Percentiles rank a stretch among this genome's conserved stretches.
Conservation (phyloP, 2,888 invertebrate species). For the Hirtodrosophila alboralis region DNA sequence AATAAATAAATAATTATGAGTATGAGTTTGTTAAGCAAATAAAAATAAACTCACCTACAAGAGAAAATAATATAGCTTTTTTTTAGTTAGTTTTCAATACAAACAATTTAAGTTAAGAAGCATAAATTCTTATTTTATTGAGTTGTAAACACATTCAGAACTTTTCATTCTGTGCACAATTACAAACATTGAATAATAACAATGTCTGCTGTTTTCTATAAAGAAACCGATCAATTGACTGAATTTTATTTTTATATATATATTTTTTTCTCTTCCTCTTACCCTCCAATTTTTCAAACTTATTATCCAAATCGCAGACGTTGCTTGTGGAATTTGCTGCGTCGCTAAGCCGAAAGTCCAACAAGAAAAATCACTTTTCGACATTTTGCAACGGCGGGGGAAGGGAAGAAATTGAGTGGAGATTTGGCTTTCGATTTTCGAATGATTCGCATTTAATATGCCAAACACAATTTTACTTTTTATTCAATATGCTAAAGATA, state of each 20-base stretch:
- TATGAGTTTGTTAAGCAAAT: no score
- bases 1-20: slow-evolving; percentile 9
- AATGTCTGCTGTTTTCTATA: slow-evolving; percentile 21
- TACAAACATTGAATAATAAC: slow-evolving; percentile 21
- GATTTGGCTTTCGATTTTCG: slow-evolving; percentile 70
- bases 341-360: slow-evolving; percentile 68
- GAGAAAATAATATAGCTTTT: no score
- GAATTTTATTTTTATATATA: no score
- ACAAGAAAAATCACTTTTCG: slow-evolving; percentile 79
- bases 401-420: slow-evolving; percentile 19
- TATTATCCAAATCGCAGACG: slow-evolving; percentile 62
- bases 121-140: no score
- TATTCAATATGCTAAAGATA: slow-evolving; percentile 71
- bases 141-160: no score
- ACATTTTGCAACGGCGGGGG: slow-evolving; percentile 9
- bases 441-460: slow-evolving; percentile 64
- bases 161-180: slow-evolving; percentile 7
- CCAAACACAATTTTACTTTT: slow-evolving; percentile 75
- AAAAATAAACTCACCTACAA: no score
- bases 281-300: slow-evolving; percentile 25
- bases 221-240: slow-evolving; percentile 43
- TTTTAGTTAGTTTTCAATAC: no score
- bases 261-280: no score
- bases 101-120: no score
- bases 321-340: slow-evolving; percentile 54